Conservation (phyloP, 2,888 invertebrate genomes). For the Noctua comes region DNA sequence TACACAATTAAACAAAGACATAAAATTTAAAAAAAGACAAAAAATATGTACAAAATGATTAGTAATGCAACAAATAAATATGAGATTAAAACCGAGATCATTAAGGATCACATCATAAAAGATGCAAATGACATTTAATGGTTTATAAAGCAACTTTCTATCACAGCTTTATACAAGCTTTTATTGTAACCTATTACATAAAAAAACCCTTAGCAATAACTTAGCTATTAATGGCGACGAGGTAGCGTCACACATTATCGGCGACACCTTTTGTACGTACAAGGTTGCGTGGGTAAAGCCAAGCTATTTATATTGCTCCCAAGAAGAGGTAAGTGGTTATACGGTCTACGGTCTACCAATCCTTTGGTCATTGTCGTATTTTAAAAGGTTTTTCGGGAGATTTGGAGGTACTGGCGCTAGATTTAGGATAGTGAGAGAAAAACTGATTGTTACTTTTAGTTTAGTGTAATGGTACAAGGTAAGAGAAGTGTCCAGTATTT, state of each 20-base stretch:
- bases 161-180: conserved; percentile 6
- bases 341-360: conserved; percentile 9
- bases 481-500: background rate
- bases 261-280: conserved; percentile 9
- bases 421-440: background rate
- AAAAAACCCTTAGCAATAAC: conserved; percentile 13
- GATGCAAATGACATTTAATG: background rate
- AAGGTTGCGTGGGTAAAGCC: conserved; percentile 13
- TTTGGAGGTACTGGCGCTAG: background rate
- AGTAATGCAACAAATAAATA: too few relatives aligned
- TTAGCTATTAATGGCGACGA: conserved; percentile 15
- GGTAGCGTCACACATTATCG: conserved; percentile 18
- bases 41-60: too few relatives aligned
- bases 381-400: conserved; percentile 12
- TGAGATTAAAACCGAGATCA: too few relatives aligned
- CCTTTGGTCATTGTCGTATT: conserved; percentile 9
- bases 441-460: background rate
- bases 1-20: too few relatives aligned
- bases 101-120: background rate
- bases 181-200: background rate
- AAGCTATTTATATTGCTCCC: conserved; percentile 22
- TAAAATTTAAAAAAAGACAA: too few relatives aligned
- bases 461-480: background rate
- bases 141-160: background rate
- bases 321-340: conserved; percentile 12